Conservation (phyloP, 1,140 invertebrate species). For the Nymphalis io region DNA sequence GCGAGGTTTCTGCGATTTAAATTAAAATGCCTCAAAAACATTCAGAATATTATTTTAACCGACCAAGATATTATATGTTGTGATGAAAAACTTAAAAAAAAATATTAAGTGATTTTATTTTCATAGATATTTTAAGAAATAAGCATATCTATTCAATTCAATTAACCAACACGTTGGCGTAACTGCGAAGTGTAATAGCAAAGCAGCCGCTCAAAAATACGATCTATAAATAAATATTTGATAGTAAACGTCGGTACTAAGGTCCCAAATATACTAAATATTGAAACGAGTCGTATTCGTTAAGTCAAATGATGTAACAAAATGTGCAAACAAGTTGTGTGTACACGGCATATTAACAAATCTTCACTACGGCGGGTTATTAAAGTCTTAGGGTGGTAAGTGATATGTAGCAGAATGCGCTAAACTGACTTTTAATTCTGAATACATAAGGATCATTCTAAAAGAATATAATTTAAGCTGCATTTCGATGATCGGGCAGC, state of each 20-base stretch:
- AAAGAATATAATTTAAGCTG: constrained; percentile 40
- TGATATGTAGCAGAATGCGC: constrained; percentile 1
- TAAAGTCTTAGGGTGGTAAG: constrained; percentile 41
- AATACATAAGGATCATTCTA: constrained; percentile 18
- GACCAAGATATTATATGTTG: no score
- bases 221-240: constrained; percentile 74
- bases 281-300: constrained; percentile 67
- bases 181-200: constrained; percentile 62
- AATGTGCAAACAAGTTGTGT: constrained; percentile 69
- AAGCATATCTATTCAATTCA: constrained; percentile 40
- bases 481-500: constrained; percentile 64
- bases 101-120: not conserved
- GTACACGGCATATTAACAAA: constrained; percentile 73
- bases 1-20: constrained; percentile 24
- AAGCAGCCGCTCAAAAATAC: constrained; percentile 60
- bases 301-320: constrained; percentile 75
- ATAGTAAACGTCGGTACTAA: constrained; percentile 70
- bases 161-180: constrained; percentile 59
- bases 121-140: not conserved
- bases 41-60: not conserved
- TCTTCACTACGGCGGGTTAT: constrained; percentile 50
- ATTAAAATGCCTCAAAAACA: constrained; percentile 2
- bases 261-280: constrained; percentile 73
- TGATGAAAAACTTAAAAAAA: no score
- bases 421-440: constrained; percentile 25